Evolutionary conservation across 1,140 invertebrate genomes (phyloP).

Genomic region (Diabrotica virgifera): DNA sequence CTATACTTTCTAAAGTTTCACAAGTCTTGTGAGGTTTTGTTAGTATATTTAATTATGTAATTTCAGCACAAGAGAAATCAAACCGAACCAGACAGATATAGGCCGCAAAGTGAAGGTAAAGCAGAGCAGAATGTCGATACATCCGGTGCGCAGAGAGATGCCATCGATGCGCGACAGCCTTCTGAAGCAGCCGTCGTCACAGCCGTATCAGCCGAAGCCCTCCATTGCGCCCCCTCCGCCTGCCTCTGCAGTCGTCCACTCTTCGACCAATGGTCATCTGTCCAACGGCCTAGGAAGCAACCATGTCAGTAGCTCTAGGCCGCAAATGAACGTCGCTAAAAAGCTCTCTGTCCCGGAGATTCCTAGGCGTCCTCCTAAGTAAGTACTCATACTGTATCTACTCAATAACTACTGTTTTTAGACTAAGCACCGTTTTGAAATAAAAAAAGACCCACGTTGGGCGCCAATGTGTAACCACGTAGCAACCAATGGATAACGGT

Average conservation of each 20-base stretch:
- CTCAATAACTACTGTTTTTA: too few species aligned
- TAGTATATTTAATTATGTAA: conserved; percentile 12
- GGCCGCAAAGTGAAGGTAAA: conserved; percentile 78
- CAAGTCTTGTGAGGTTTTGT: too few species aligned
- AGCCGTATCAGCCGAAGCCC: conserved; percentile 29
- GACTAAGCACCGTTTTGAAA: too few species aligned
- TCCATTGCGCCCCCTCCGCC: conserved; percentile 19
- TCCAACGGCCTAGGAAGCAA: conserved; percentile 47
- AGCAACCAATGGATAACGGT: too few species aligned
- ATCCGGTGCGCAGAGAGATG: conserved; percentile 40
- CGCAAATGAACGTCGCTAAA: conserved; percentile 33
- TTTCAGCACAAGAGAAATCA: conserved; percentile 85
- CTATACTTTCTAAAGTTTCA: too few species aligned
- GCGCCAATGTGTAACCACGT: too few species aligned
- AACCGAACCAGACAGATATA: conserved; percentile 82
- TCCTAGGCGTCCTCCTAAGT: conserved; percentile 69
- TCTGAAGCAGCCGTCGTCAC: conserved; percentile 28
- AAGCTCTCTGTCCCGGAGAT: conserved; percentile 59
- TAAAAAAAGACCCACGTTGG: too few species aligned
- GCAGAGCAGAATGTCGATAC: conserved; percentile 39
- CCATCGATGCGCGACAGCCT: conserved; percentile 42
- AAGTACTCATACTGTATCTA: conserved; percentile 30
- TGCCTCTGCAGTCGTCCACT: conserved; percentile 27
- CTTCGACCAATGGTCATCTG: conserved; percentile 33
- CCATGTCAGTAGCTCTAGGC: conserved; percentile 43